Base-by-base conservation (phyloP, 2,113 vertebrate genomes). In the Anarhynchus alexandrinus region DNA sequence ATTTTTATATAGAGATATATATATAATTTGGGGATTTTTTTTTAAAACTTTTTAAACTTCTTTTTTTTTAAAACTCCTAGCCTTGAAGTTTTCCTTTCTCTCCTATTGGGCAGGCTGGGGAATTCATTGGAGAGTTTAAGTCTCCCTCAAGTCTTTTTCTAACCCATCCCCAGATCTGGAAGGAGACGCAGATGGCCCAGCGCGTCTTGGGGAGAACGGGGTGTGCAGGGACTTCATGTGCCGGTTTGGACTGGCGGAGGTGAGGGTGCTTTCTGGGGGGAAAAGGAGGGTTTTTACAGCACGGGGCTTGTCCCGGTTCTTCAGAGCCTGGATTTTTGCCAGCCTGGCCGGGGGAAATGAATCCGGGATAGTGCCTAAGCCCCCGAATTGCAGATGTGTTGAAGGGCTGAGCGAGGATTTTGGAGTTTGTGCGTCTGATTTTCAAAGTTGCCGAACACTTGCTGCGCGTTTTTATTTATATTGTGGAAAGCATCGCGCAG, bases 131-230 rank as follows among this genome's bases (percentile, higher is more conserved):
- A 51, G 43, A 32, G 9, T 8, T 51, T 5, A 10, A 42, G 2
- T 69, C 34, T 64, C 66, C 51, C 18, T 27, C 1, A 71, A n/a
- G 30, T 49, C 6, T 47, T 55, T 82, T 67, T 45, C 49, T 65
- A 45, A 2, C 7, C 29, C 22, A 32, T 10, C 47, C 16, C 45
- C 34, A 13, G 14, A 27, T 15, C 42, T 34, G 14, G 23, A 25
- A 57, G 74, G 67, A 59, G 11, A 6, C 0, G 0, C 2, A 30
- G 67, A 40, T 64, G 82, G 49, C 30, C 26, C 61, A n/a, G 58
- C 5, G 0, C 1, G 3, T 11, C 8, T 7, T 45, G n/a, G 29
- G 34, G 40, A 62, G 51, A 57, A 43, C 0, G 19, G n/a, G 61
- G 4, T 36, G 21, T 23, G 27, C 55, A 57, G 49, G 66, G 86